Base-by-base conservation (phyloP, 1,140 invertebrate genomes). In the Sycophila sp. region DNA sequence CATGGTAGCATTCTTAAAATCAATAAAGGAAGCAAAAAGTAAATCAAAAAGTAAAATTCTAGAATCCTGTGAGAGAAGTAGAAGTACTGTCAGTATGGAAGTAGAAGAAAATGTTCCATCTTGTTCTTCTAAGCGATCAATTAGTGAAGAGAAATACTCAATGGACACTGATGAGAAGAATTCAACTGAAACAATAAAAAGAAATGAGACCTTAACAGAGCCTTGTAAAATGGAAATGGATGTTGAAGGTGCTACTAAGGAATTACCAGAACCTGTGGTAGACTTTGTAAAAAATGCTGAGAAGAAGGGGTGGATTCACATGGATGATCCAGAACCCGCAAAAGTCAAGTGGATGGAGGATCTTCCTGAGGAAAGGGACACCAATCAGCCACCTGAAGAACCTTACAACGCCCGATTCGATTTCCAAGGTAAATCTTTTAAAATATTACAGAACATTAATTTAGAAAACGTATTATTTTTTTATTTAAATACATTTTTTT, bases 341-440 rank as follows among this genome's bases (percentile, higher is more conserved):
- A 97, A 97, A 83, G 81, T 96, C 4, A 89, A 92, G 73, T 97
- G 95, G 95, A 94, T 96, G 88, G 89, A 90, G 79, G 88, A 92
- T 69, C 81, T 94, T 17, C 76, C 83, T 32, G 51, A 81, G 64
- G 77, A 78, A 67, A 73, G 83, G 24, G 62, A 64, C 15, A 76
- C 85, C 69, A 79, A 86, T 73, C 65, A 89, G 75, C 63, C 71
- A 24, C 24, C 42, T 10, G 81, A 85, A 66, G 86, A 90, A 74
- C 88, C 89, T 11, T 94, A 93, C 78, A 91, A 92, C 85, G 94
- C 94, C 28, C 78, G 89, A 59, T 91, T 91, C 77, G 87, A 89
- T 81, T 90, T 91, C 73, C 78, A 89, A 73, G 90, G 89, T 81
- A 81, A 83, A 51, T n/a, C 58, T 34, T 19, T 51, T 38, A 65